These are phyloP conservation scores for Syngnathus acus DNA, from an alignment of 2,797 vertebrate genomes.

Conservation along the genomic window DNA sequence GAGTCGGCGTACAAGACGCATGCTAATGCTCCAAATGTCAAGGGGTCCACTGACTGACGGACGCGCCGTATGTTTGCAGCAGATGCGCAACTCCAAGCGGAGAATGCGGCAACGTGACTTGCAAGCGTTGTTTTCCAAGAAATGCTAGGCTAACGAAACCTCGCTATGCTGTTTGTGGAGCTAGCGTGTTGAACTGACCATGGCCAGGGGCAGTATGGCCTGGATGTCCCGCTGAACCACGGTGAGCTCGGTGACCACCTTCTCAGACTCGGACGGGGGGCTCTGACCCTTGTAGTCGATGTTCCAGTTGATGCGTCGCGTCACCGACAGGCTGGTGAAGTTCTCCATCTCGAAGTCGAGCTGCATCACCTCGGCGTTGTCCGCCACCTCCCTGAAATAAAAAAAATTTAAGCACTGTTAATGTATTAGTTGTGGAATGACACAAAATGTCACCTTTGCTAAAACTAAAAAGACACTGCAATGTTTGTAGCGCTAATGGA, in stretches of 20 bases:
- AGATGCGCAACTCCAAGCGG: conserved; percentile 36
- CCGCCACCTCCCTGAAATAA: conserved; percentile 67
- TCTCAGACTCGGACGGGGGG: conserved; percentile 82
- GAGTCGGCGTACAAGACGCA: conserved; percentile 28
- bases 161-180: too few relatives aligned
- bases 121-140: neutral
- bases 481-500: conserved; percentile 4
- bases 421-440: neutral
- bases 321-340: conserved; percentile 97
- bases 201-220: conserved; percentile 91
- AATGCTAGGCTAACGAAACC: neutral
- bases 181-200: conserved; percentile 73
- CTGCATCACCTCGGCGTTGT: conserved; percentile 88
- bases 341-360: conserved; percentile 99
- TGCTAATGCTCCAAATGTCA: conserved; percentile 32
- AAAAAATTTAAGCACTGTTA: neutral
- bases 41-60: conserved; percentile 12
- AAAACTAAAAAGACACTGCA: neutral
- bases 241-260: conserved; percentile 91
- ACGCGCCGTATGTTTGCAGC: conserved; percentile 33
- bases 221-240: conserved; percentile 95
- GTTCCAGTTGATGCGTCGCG: conserved; percentile 97
- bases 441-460: neutral
- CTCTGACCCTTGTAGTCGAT: conserved; percentile 88
- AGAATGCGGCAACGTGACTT: conserved; percentile 19